Percentiles rank a stretch among this genome's conserved stretches.
Conservation (phyloP, 2,888 invertebrate species). For the Tachina lurida region DNA sequence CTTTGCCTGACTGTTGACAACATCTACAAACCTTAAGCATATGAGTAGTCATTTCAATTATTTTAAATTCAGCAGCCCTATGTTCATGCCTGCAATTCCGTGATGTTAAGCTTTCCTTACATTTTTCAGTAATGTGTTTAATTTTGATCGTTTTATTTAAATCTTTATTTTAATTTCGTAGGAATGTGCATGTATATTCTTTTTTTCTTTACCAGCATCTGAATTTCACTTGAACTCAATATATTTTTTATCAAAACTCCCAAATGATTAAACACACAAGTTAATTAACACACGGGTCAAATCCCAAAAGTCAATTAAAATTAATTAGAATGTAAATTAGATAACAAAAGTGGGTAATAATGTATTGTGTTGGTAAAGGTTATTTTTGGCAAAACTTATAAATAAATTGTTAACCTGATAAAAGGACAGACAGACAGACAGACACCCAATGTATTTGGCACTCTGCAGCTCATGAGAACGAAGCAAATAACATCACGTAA, state of each 20-base stretch:
- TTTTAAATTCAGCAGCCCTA: too few species aligned
- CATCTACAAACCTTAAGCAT: too few species aligned
- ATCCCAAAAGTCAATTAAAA: constrained; percentile 54
- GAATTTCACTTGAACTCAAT: background rate
- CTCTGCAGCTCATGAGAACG: constrained; percentile 36
- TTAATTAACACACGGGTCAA: constrained; percentile 38
- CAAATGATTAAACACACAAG: constrained; percentile 17
- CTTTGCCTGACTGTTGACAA: too few species aligned
- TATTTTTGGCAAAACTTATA: background rate
- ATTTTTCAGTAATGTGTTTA: too few species aligned
- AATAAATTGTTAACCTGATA: background rate
- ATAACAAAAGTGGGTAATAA: constrained; percentile 35
- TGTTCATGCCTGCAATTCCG: too few species aligned
- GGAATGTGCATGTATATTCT: too few species aligned
- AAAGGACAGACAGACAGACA: background rate
- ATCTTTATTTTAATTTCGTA: too few species aligned
- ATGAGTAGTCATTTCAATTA: too few species aligned
- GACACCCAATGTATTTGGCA: background rate
- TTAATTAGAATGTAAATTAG: constrained; percentile 60
- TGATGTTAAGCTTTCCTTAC: too few species aligned
- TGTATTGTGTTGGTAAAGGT: background rate
- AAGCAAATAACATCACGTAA: background rate
- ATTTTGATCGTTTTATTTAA: too few species aligned
- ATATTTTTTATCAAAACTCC: constrained; percentile 9
- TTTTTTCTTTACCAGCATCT: too few species aligned